Percentiles rank a stretch among this genome's conserved stretches.
These are phyloP conservation scores for Philopotamus ludificatus DNA, from an alignment of 1,140 invertebrate species.

Conservation along the genomic window DNA sequence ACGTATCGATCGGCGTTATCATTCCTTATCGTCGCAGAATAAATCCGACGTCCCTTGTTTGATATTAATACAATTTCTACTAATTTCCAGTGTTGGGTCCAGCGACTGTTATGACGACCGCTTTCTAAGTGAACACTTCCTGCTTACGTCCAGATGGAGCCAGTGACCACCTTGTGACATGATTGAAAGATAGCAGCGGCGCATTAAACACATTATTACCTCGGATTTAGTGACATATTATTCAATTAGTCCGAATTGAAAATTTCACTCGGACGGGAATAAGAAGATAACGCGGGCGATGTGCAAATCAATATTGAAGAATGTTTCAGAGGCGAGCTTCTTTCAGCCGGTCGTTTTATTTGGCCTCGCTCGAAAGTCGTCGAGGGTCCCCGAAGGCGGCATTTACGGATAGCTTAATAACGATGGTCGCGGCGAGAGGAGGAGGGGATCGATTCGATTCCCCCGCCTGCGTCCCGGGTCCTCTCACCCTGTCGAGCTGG, in stretches of 20 bases:
- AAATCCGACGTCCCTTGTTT: too few species aligned
- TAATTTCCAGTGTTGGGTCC: too few species aligned
- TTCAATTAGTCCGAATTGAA: background rate
- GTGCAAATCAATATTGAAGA: too few species aligned
- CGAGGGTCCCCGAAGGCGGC: slow-evolving; percentile 7
- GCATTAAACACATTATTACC: slow-evolving; percentile 3
- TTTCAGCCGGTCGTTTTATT: too few species aligned
- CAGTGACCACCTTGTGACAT: background rate
- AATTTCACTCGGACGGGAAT: too few species aligned
- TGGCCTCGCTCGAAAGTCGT: slow-evolving; percentile 3
- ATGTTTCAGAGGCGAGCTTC: too few species aligned
- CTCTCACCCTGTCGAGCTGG: background rate
- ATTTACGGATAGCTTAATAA: slow-evolving; percentile 28
- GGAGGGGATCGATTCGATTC: background rate
- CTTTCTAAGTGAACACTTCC: slow-evolving; percentile 16
- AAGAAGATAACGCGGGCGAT: too few species aligned
- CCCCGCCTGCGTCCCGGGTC: background rate
- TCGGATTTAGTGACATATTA: background rate
- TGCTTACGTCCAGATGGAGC: background rate
- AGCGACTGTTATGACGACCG: too few species aligned
- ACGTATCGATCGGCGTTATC: too few species aligned
- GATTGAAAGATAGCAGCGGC: slow-evolving; percentile 17
- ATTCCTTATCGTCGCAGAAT: too few species aligned
- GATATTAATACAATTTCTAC: too few species aligned
- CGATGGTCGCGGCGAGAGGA: background rate